Conservation (phyloP, 2,797 vertebrate species). For the Lacerta agilis region DNA sequence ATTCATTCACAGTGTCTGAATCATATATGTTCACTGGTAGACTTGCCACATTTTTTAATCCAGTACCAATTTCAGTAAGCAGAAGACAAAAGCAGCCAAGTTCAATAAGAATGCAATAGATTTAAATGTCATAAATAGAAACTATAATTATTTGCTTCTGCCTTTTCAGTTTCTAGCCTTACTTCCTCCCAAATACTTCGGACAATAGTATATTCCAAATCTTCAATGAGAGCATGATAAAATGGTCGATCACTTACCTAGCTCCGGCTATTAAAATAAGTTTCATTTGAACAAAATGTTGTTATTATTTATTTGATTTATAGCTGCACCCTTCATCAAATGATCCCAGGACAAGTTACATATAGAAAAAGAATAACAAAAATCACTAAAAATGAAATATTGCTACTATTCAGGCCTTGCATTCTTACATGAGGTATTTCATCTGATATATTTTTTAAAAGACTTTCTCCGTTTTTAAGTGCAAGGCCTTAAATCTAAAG, state of each 20-base stretch:
- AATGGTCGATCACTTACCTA: neutral
- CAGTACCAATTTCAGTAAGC: neutral
- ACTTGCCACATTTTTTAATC: slow-evolving; percentile 42
- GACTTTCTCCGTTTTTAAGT: neutral
- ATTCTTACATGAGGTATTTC: neutral
- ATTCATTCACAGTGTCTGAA: slow-evolving; percentile 27
- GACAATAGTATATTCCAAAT: neutral
- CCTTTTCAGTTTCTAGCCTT: neutral
- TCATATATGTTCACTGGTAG: slow-evolving; percentile 1
- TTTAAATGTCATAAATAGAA: slow-evolving; percentile 7
- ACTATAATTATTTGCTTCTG: neutral
- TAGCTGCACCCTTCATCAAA: too few species aligned
- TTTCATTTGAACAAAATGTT: neutral
- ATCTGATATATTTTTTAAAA: neutral
- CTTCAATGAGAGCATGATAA: neutral
- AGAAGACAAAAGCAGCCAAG: neutral
- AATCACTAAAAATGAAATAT: neutral
- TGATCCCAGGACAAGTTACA: too few species aligned
- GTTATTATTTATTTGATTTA: too few species aligned
- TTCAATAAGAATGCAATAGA: neutral
- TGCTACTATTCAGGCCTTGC: neutral
- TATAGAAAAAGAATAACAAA: too few species aligned
- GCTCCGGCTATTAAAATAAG: neutral
- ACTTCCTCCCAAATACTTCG: too few species aligned
- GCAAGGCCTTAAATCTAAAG: neutral